Evolutionary conservation across 2,888 invertebrate genomes (phyloP).

Genomic region (Polylopha cassiicola): DNA sequence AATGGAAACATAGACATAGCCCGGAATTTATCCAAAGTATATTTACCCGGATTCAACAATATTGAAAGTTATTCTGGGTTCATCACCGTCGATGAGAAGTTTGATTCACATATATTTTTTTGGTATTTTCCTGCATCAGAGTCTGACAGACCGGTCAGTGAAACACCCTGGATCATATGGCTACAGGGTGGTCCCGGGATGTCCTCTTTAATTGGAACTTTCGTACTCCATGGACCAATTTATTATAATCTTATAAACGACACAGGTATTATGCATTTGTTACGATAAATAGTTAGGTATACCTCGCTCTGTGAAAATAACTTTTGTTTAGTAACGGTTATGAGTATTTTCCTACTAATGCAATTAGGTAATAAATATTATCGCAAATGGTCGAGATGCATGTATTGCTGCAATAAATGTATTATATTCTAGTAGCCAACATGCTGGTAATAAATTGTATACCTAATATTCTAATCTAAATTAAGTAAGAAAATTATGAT

Average conservation of each 20-base stretch:
- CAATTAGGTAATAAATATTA: too few species aligned
- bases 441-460: too few species aligned
- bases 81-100: constrained; percentile 81
- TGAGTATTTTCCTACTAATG: too few species aligned
- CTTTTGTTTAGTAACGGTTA: too few species aligned
- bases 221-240: constrained; percentile 46
- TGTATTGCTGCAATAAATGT: too few species aligned
- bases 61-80: constrained; percentile 61
- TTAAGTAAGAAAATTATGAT: too few species aligned
- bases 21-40: constrained; percentile 32
- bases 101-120: constrained; percentile 85
- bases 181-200: constrained; percentile 89
- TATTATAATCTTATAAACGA: too few species aligned
- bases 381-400: too few species aligned
- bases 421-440: too few species aligned
- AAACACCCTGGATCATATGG: constrained; percentile 85
- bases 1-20: constrained; percentile 29
- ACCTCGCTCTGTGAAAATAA: too few species aligned
- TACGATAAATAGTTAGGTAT: too few species aligned
- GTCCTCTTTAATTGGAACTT: constrained; percentile 66
- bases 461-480: too few species aligned
- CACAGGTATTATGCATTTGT: constrained; percentile 32
- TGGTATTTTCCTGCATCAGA: constrained; percentile 83
- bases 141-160: constrained; percentile 31
- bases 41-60: constrained; percentile 32